Percentiles rank a stretch among this genome's conserved stretches.
phyloP scores from a whole-genome alignment of 2,113 vertebrate genomes.

The Brachyhypopomus occidentalis region DNA sequence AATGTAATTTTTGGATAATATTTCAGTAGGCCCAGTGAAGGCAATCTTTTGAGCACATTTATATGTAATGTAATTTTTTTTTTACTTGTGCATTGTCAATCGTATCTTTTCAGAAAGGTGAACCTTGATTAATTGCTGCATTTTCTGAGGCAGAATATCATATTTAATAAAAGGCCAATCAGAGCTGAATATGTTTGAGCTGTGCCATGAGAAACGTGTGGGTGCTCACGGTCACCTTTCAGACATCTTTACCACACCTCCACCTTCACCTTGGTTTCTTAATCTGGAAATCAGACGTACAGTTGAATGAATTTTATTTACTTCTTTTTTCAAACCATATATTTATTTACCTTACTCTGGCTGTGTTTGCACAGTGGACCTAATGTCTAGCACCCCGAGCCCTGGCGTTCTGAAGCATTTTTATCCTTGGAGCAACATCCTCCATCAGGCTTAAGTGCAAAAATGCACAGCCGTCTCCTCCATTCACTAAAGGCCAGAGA shows the following conservation, averaged over 20 bases:
- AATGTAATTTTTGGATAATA: too few relatives aligned
- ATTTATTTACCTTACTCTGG: conserved; percentile 10
- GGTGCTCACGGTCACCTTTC: neutral
- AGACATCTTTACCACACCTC: too few relatives aligned
- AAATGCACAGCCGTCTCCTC: conserved; percentile 45
- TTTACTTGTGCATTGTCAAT: neutral
- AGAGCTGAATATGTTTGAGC: neutral
- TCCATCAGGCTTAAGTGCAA: conserved; percentile 47
- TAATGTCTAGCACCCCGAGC: neutral
- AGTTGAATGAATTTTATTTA: neutral
- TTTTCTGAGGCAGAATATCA: too few relatives aligned
- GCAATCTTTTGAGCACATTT: too few relatives aligned
- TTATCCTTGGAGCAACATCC: neutral
- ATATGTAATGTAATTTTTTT: neutral
- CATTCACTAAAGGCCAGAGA: conserved; percentile 52
- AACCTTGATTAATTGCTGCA: too few relatives aligned
- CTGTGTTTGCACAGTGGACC: neutral
- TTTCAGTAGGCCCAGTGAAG: too few relatives aligned
- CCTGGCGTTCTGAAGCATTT: neutral
- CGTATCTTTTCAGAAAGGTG: too few relatives aligned
- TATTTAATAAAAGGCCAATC: neutral
- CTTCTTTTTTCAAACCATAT: neutral
- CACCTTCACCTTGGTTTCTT: neutral
- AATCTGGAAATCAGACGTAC: neutral
- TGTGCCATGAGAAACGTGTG: too few relatives aligned